Evolutionary conservation across 2,113 vertebrate genomes (phyloP), one percentile per base, ranked within the genome.

Genomic region (Halichoerus grypus): DNA sequence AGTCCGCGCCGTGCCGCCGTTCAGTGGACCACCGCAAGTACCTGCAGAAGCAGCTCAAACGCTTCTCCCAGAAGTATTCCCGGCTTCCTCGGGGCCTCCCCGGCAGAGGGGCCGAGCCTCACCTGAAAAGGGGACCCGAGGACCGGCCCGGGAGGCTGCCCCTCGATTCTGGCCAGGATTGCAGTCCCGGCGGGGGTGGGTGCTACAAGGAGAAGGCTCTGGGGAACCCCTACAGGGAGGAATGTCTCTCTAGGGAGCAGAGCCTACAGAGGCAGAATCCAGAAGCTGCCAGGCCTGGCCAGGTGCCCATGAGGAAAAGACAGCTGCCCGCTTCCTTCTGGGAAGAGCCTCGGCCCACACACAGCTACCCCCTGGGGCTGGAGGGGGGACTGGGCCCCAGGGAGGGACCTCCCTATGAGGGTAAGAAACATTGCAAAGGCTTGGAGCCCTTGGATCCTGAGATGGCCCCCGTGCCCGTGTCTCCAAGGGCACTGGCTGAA

Each of bases 21-120:
- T 99, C 99, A 0, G 99, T 99, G 97, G 99, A 99, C 97, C 99
- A 99, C 98, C 99, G 99, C 97, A 99, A 99, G 98, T 99, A 99
- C 95, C 98, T 99, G 91, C 99, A 99, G 98, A 99, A 99, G 96
- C 99, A 99, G 97, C 99, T 99, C 4, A 99, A 99, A 86, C 98
- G 99, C 12, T 99, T 99, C 98, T 99, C 99, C 31, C 99, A 99
- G 98, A 99, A 99, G 98, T 99, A 99, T 95, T 99, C 99, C 2
- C 98, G 99, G 95, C 98, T 99, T 24, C 99, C 99, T 0, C 98
- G 99, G 82, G 99, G 99, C 83, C 99, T 99, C 74, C 90, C 99
- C 8, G 96, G 98, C 98, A 99, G 99, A 83, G 22, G 98, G 1
- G 28, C 97, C 0, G 99, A 99, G 57, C 92, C 99, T 0, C 94